Evolutionary conservation across 2,797 vertebrate species (phyloP).

Genomic region (Coreius guichenoti): DNA sequence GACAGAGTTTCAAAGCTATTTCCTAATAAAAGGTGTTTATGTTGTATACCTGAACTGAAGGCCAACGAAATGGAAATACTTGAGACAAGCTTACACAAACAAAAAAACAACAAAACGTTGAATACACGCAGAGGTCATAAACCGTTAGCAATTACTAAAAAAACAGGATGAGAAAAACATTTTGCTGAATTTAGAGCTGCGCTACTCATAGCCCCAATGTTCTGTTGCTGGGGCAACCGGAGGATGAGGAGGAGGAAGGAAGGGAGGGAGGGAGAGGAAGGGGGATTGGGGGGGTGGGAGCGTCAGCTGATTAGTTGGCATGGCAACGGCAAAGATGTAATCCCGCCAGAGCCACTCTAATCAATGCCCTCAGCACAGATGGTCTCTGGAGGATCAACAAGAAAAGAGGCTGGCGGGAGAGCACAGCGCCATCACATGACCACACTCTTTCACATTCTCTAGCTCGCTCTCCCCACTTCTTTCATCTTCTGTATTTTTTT

Average conservation of each 20-base stretch:
- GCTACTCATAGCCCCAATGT: constrained; percentile 86
- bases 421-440: constrained; percentile 79
- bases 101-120: constrained; percentile 29
- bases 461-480: constrained; percentile 76
- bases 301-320: constrained; percentile 99
- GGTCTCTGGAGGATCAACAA: constrained; percentile 99
- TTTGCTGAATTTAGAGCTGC: constrained; percentile 91
- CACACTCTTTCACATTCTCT: constrained; percentile 73
- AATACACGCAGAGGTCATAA: constrained; percentile 81
- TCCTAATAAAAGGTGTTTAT: constrained; percentile 27
- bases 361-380: constrained; percentile 99
- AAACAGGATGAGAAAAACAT: constrained; percentile 76
- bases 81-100: constrained; percentile 33
- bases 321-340: constrained; percentile 99
- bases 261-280: constrained; percentile 21
- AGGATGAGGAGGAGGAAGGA: constrained; percentile 60
- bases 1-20: background rate
- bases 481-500: constrained; percentile 26
- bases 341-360: constrained; percentile 99
- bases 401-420: constrained; percentile 94
- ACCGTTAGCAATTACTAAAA: constrained; percentile 90
- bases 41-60: constrained; percentile 17
- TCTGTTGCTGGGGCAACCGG: constrained; percentile 97
- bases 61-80: constrained; percentile 11
- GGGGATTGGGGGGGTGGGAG: constrained; percentile 61